Evolutionary conservation across 92 coral and sea anemone species (phyloP), one percentile per base, ranked within the genome.

Genomic region (Porites cylindrica): DNA sequence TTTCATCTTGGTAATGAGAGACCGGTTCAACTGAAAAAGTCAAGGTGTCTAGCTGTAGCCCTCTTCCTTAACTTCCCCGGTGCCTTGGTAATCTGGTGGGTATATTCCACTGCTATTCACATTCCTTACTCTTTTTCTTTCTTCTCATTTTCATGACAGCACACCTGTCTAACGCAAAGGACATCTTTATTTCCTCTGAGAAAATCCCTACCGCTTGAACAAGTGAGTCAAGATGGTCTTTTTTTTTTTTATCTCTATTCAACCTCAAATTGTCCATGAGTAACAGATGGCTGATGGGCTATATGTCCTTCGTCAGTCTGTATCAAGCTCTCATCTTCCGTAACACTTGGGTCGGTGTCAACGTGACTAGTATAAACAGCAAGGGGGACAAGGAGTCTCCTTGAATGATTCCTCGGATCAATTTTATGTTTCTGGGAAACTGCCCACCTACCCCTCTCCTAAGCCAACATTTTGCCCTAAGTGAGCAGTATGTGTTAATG

Each of bases 201-300:
- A 38, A 38, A 38, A 38, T 79, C 84, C 58, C 19, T 12, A 79
- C 72, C 56, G 29, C 84, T 63, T 79, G 47, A 60, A 26, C 58
- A 16, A 79, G 84, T 63, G 84, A 79, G 72, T 79, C 58, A 20
- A 79, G 84, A 59, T 79, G 51, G 74, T 79, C 84, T 79, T 79
- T 63, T 63, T 38, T 38, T 38, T 29, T 29, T n/a, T n/a, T n/a
- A 68, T 59, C 84, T 63, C 53, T 72, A 64, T 62, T 19, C 84
- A 59, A 24, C 70, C 62, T 62, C 84, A 79, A 51, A 79, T 79
- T 54, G 59, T 79, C 75, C 1, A 62, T 29, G 77, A 62, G 64
- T 0, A 78, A 68, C 2, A 29, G 3, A 29, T 29, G 32, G 32
- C 32, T 29, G 32, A 29, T 29, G 32, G 32, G 32, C 32, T 29